Percentiles rank a stretch among this genome's conserved stretches.
Evolutionary conservation across 2,797 vertebrate species (phyloP).

Genomic region (Etheostoma nigrum): DNA sequence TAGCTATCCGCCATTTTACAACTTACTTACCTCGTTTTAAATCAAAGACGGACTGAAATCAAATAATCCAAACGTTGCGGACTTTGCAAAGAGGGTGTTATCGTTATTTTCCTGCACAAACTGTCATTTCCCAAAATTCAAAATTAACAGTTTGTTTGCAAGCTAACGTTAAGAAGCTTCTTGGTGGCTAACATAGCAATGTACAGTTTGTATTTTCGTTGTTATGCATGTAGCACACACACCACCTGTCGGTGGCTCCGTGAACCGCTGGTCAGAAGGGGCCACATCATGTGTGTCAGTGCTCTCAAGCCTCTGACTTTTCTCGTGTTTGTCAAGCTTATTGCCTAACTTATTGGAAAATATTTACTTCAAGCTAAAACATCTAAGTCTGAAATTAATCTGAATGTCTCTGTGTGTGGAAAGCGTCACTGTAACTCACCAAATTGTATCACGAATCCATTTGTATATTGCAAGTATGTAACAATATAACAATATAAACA

Average conservation of each 20-base stretch:
- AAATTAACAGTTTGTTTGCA: slow-evolving; percentile 43
- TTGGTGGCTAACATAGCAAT: slow-evolving; percentile 72
- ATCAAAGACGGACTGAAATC: slow-evolving; percentile 66
- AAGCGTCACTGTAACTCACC: background rate
- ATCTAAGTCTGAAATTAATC: background rate
- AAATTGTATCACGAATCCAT: background rate
- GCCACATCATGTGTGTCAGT: slow-evolving; percentile 13
- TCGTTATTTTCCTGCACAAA: slow-evolving; percentile 39
- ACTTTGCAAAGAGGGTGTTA: slow-evolving; percentile 30
- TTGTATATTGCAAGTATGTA: background rate
- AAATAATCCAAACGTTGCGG: slow-evolving; percentile 60
- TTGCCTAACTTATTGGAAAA: background rate
- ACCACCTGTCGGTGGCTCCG: slow-evolving; percentile 67
- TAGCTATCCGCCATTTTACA: slow-evolving; percentile 91
- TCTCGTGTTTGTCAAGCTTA: background rate
- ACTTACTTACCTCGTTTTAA: slow-evolving; percentile 88
- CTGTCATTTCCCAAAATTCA: slow-evolving; percentile 47
- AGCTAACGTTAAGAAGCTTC: slow-evolving; percentile 58
- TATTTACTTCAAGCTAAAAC: background rate
- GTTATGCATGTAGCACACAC: slow-evolving; percentile 62
- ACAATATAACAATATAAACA: background rate
- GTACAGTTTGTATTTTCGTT: slow-evolving; percentile 74
- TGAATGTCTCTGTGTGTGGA: no score
- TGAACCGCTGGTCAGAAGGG: slow-evolving; percentile 31
- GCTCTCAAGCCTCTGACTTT: background rate